These are phyloP conservation scores for Paedocypris micromegethes DNA, from an alignment of 2,797 vertebrate genomes.

Conservation along the genomic window DNA sequence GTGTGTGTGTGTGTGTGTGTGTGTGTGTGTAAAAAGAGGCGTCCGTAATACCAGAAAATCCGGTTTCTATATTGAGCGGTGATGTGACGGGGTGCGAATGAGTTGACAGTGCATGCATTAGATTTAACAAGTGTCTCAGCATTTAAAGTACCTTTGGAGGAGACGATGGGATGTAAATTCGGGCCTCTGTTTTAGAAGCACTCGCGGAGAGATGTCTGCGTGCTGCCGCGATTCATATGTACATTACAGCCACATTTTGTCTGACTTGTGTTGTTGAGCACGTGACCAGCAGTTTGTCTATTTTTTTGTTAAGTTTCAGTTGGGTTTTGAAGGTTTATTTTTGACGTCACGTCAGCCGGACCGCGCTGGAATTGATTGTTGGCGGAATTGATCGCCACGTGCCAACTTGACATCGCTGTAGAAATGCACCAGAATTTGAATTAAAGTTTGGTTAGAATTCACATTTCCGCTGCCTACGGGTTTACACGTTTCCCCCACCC, in stretches of 20 bases:
- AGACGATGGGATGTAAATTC: constrained; percentile 33
- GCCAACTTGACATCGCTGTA: no score
- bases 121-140: constrained; percentile 79
- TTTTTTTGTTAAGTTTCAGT: neutral
- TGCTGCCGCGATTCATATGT: neutral
- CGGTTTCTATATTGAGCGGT: constrained; percentile 78
- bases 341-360: no score
- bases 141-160: constrained; percentile 59
- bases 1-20: constrained; percentile 47
- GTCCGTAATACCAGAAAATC: constrained; percentile 78
- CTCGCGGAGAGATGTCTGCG: no score
- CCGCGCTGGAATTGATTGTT: no score
- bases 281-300: neutral
- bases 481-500: no score
- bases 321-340: no score
- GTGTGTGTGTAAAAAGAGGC: constrained; percentile 63
- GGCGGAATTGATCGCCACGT: no score
- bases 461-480: no score
- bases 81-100: constrained; percentile 83
- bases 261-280: constrained; percentile 4
- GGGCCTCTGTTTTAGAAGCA: neutral
- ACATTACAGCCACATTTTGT: neutral
- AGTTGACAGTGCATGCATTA: constrained; percentile 76
- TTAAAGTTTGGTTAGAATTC: no score
- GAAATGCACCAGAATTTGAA: no score